These are phyloP conservation scores for Platycercus adscitus DNA, from an alignment of 2,113 vertebrate genomes.

Conservation along the genomic window DNA sequence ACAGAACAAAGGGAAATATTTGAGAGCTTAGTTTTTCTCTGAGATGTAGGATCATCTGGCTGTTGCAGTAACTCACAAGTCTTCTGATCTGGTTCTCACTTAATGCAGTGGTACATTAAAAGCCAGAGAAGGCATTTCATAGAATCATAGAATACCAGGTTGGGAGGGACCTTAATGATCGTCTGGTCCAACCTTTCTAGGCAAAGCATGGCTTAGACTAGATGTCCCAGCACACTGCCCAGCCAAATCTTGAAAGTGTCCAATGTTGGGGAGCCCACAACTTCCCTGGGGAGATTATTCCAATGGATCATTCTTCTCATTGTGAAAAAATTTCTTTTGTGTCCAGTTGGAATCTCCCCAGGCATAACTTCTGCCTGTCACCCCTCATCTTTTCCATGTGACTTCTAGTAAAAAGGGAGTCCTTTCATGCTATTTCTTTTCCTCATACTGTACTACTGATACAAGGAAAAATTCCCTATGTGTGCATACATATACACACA, in stretches of 20 bases:
- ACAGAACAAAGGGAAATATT: not conserved
- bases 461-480: accelerated
- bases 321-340: not conserved
- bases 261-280: not conserved
- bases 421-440: not conserved
- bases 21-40: not conserved
- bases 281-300: not conserved
- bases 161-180: not conserved
- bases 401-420: not conserved
- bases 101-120: not conserved
- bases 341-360: not conserved
- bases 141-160: not conserved
- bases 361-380: not conserved
- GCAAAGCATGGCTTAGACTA: not conserved
- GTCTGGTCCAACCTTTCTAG: not conserved
- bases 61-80: not conserved
- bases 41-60: not conserved
- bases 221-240: not conserved
- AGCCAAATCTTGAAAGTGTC: not conserved
- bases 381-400: not conserved
- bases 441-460: accelerated
- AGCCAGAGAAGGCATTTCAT: not conserved
- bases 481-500: accelerated
- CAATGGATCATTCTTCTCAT: not conserved
- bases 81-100: not conserved